A percentile compares a stretch with the other conserved stretches of the same genome.
Evolutionary conservation across 2,797 vertebrate genomes (phyloP).

Genomic region (Eulemur coronatus): DNA sequence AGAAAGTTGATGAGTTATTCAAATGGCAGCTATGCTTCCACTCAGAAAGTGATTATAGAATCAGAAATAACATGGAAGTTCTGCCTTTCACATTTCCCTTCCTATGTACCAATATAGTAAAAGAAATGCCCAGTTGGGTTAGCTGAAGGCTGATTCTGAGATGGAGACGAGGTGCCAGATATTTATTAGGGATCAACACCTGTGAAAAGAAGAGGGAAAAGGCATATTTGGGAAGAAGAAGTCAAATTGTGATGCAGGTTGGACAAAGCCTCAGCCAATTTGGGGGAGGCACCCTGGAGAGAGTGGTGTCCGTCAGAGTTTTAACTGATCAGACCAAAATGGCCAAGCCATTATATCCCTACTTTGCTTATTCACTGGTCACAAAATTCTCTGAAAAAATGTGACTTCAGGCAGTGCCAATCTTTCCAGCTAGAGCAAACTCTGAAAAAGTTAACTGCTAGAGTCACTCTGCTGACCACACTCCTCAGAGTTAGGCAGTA

Average conservation of each 20-base stretch:
- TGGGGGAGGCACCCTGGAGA: background rate
- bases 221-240: background rate
- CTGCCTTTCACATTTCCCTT: background rate
- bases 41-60: background rate
- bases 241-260: background rate
- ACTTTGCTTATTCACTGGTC: background rate
- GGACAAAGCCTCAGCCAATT: background rate
- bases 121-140: background rate
- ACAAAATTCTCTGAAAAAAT: background rate
- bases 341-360: background rate
- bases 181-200: background rate
- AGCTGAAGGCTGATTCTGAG: background rate
- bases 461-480: background rate
- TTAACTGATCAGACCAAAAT: background rate
- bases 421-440: background rate
- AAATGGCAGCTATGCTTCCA: background rate
- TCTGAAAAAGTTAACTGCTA: background rate
- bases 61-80: background rate
- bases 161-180: background rate
- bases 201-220: background rate
- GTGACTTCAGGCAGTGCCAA: background rate
- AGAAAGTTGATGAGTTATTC: background rate
- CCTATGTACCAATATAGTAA: background rate
- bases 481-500: background rate
- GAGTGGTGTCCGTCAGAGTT: background rate